Evolutionary conservation across 2,888 invertebrate species (phyloP).

Genomic region (Trachelus stipa): DNA sequence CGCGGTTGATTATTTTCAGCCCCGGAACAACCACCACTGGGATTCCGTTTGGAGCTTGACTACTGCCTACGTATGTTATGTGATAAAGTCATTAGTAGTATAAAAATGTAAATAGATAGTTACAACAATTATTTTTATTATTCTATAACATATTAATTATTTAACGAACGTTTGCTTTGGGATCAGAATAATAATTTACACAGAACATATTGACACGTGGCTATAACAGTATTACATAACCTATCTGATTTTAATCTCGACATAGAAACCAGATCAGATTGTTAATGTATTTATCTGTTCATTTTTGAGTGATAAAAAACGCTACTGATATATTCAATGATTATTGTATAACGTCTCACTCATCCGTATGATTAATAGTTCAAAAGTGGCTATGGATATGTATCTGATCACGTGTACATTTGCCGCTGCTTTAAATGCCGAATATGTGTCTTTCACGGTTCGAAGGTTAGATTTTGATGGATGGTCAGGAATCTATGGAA

Average conservation of each 20-base stretch:
- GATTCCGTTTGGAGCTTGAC: constrained; percentile 38
- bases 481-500: neutral
- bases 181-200: no score
- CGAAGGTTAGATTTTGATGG: neutral
- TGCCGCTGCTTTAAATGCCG: neutral
- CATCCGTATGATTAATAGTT: neutral
- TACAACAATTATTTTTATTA: no score
- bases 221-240: neutral
- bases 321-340: neutral
- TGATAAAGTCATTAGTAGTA: neutral
- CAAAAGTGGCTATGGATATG: neutral
- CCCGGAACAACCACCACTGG: constrained; percentile 53
- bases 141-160: no score
- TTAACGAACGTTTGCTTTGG: no score
- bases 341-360: neutral
- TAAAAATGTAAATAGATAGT: no score
- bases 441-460: neutral
- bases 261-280: neutral
- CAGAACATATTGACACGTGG: neutral
- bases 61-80: neutral
- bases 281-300: neutral
- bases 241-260: neutral
- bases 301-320: neutral
- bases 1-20: constrained; percentile 58
- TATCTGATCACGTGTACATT: neutral